Evolutionary conservation across 2,113 vertebrate genomes (phyloP).

Genomic region (Callocephalon fimbriatum): DNA sequence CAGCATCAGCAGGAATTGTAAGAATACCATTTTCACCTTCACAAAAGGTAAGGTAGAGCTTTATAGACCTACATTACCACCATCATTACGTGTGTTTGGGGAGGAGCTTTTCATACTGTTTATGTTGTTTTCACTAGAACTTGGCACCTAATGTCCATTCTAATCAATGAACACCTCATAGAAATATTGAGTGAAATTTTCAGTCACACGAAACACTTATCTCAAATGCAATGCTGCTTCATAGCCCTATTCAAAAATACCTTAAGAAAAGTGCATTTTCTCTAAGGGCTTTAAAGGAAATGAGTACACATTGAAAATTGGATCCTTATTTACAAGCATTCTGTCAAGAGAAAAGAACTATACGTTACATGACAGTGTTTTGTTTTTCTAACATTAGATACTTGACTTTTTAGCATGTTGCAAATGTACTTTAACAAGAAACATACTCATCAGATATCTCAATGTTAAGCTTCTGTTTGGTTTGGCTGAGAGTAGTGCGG

Average conservation of each 20-base stretch:
- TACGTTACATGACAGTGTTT: background rate
- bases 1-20: background rate
- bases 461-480: slow-evolving; percentile 87
- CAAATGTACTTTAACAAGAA: background rate
- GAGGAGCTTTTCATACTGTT: background rate
- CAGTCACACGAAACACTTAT: background rate
- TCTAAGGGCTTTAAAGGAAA: background rate
- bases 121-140: background rate
- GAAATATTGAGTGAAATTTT: background rate
- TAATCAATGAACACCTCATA: background rate
- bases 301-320: background rate
- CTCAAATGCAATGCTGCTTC: background rate
- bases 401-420: background rate
- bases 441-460: slow-evolving; percentile 98
- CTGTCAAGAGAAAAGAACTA: background rate
- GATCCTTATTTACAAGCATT: background rate
- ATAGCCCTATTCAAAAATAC: background rate
- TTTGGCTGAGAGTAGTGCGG: slow-evolving; percentile 84
- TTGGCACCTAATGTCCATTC: background rate
- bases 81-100: accelerated
- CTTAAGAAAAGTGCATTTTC: background rate
- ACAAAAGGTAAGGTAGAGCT: background rate
- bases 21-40: background rate
- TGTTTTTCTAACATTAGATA: background rate
- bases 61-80: background rate